Conservation (phyloP, 2,113 vertebrate species). For the Riparia riparia region DNA sequence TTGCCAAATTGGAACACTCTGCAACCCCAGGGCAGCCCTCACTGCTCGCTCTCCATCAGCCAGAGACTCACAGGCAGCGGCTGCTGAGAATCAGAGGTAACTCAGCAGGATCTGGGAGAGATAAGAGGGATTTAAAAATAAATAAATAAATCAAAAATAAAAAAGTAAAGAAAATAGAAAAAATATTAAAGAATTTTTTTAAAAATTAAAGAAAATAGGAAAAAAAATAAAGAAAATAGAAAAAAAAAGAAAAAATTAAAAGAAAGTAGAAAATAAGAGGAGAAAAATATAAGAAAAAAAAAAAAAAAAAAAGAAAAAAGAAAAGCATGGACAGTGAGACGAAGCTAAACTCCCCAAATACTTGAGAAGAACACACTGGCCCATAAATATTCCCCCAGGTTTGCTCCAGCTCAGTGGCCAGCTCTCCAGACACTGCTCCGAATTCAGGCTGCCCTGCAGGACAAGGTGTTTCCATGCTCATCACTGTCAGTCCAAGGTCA, state of each 20-base stretch:
- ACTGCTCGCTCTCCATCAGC: background rate
- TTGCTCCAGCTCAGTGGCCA: background rate
- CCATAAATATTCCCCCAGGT: background rate
- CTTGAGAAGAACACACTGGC: background rate
- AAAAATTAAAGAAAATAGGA: no score
- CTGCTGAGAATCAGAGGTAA: background rate
- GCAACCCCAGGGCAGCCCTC: background rate
- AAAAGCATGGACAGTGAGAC: background rate
- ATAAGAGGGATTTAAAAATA: background rate
- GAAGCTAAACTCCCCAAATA: background rate
- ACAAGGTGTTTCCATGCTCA: background rate
- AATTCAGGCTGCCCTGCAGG: background rate
- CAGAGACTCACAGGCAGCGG: background rate
- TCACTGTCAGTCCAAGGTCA: background rate
- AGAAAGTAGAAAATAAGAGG: no score
- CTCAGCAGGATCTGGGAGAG: background rate
- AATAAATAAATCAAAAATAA: background rate
- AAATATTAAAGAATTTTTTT: no score
- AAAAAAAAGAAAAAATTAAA: no score
- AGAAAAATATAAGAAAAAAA: no score
- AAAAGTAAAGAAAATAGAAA: background rate
- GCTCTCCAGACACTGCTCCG: background rate
- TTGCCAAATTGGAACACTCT: background rate
- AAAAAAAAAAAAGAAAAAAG: fast-evolving
- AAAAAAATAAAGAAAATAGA: no score